Percentiles rank a stretch among this genome's conserved stretches.
Conservation (phyloP, 2,888 invertebrate genomes). For the Drosophila subquinaria region DNA sequence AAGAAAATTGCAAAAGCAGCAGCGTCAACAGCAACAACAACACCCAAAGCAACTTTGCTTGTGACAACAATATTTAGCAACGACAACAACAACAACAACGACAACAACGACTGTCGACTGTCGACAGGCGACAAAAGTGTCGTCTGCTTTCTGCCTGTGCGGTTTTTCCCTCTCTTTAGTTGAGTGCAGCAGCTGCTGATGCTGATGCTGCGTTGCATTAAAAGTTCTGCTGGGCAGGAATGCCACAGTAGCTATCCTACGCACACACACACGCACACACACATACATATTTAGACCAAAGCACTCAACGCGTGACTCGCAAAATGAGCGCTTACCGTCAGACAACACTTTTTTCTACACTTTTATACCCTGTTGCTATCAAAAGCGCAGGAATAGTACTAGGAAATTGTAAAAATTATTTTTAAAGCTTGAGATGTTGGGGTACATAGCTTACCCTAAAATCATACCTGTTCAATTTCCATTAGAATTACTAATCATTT, state of each 20-base stretch:
- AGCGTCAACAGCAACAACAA: slow-evolving; percentile 4
- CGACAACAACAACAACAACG: slow-evolving; percentile 6
- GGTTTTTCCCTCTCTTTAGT: slow-evolving; percentile 27
- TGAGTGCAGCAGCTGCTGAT: slow-evolving; percentile 44
- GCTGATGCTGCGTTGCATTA: slow-evolving; percentile 44
- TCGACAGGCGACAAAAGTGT: slow-evolving; percentile 27
- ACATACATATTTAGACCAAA: slow-evolving; percentile 15
- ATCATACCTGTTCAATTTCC: too few species aligned
- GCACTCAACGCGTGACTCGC: slow-evolving; percentile 51
- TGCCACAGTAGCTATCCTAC: slow-evolving; percentile 1
- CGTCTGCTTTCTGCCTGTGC: slow-evolving; percentile 21
- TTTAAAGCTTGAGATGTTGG: background rate
- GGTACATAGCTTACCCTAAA: too few species aligned
- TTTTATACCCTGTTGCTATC: slow-evolving; percentile 1
- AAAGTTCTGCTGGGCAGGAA: slow-evolving; percentile 53
- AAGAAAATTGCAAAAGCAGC: slow-evolving; percentile 19
- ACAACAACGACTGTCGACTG: slow-evolving; percentile 15
- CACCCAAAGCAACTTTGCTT: slow-evolving; percentile 2
- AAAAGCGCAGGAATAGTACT: background rate
- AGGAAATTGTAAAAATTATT: background rate
- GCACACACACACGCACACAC: slow-evolving; percentile 6
- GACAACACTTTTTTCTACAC: slow-evolving; percentile 9
- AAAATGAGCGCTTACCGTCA: slow-evolving; percentile 48
- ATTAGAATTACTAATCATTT: too few species aligned
- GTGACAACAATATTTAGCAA: slow-evolving; percentile 4